A percentile compares a stretch with the other conserved stretches of the same genome.
phyloP scores from a whole-genome alignment of 2,113 vertebrate species.

The Amblyopsis rosae region DNA sequence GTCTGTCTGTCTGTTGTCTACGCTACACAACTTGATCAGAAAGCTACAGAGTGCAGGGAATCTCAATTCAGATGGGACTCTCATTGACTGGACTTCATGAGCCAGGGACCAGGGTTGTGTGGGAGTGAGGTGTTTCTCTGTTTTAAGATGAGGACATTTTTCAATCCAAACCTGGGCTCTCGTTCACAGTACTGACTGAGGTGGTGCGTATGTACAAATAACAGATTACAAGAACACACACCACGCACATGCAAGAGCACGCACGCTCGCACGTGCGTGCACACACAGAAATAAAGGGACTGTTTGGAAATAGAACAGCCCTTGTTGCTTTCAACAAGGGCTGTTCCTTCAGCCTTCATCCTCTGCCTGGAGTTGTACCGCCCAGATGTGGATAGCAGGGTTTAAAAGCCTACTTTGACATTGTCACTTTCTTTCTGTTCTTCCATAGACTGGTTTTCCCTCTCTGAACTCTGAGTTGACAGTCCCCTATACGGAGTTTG shows the following conservation, averaged over 20 bases:
- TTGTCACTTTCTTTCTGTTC: slow-evolving; percentile 48
- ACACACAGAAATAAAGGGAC: background rate
- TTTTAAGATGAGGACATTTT: slow-evolving; percentile 10
- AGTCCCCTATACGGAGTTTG: background rate
- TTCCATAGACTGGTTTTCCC: slow-evolving; percentile 3
- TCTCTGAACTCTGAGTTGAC: slow-evolving; percentile 24
- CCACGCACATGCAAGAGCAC: background rate
- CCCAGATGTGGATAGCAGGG: background rate
- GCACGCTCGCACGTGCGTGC: slow-evolving; percentile 4
- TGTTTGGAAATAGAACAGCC: background rate
- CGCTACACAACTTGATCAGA: no score
- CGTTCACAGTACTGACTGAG: slow-evolving; percentile 37
- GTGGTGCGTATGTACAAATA: slow-evolving; percentile 14
- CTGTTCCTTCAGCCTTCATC: slow-evolving; percentile 2
- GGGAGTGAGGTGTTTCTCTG: no score
- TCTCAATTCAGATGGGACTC: no score
- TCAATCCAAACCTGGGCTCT: slow-evolving; percentile 20
- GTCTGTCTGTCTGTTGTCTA: background rate
- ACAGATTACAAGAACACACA: background rate
- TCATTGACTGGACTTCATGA: no score
- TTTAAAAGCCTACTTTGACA: slow-evolving; percentile 41
- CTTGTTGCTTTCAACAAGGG: slow-evolving; percentile 23
- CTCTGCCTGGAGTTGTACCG: slow-evolving; percentile 17
- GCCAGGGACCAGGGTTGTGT: no score
- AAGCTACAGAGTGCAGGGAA: no score